Evolutionary conservation across 1,140 invertebrate species (phyloP).

Genomic region (Archegozetes longisetosus): DNA sequence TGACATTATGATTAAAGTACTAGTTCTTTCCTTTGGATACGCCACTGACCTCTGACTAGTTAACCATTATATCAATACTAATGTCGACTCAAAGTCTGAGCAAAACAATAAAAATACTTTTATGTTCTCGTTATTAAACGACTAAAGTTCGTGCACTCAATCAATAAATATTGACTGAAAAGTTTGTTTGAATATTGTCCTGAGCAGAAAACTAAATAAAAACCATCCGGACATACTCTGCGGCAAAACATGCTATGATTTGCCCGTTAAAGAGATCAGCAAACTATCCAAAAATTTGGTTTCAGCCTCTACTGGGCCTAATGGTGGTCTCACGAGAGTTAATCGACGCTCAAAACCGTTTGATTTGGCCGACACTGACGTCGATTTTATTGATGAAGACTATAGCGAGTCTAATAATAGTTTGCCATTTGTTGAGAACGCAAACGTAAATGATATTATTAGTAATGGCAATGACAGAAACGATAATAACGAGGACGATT

Average conservation of each 20-base stretch:
- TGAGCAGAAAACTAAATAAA: constrained; percentile 23
- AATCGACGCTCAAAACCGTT: constrained; percentile 28
- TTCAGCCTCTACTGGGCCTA: constrained; percentile 53
- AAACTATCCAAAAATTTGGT: constrained; percentile 33
- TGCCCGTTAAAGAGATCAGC: constrained; percentile 39
- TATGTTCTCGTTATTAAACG: no score
- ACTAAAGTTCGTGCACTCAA: no score
- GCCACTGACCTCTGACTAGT: no score
- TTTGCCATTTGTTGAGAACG: not conserved
- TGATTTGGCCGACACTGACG: constrained; percentile 43
- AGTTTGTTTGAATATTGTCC: no score
- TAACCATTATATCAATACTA: no score
- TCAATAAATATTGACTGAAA: no score
- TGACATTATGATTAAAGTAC: no score
- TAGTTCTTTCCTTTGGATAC: no score
- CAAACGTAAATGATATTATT: not conserved
- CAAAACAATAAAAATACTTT: no score
- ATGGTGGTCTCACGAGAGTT: constrained; percentile 54
- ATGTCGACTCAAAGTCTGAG: no score
- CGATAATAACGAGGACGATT: constrained; percentile 3
- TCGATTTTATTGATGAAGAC: constrained; percentile 50
- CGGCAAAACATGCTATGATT: constrained; percentile 26
- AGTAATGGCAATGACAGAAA: not conserved
- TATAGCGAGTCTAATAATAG: constrained; percentile 15
- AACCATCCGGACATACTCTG: constrained; percentile 28